phyloP scores from a whole-genome alignment of 2,888 invertebrate species.

The Lottia scabra region DNA sequence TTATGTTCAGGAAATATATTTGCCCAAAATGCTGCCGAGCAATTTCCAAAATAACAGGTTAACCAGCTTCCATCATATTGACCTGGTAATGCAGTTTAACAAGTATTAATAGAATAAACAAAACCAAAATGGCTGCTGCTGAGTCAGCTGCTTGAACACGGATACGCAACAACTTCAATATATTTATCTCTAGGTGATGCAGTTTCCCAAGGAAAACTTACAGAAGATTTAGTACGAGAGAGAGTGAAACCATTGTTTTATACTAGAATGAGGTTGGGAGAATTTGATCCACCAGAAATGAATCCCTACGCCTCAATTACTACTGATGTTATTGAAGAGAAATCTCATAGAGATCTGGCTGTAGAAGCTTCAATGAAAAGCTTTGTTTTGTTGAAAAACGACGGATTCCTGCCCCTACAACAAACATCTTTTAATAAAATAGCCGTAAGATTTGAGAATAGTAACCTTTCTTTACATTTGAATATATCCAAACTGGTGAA shows the following conservation, averaged over 20 bases:
- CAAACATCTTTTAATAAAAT: background rate
- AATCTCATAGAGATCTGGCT: conserved; percentile 35
- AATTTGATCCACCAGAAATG: conserved; percentile 36
- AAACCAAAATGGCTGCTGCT: too few species aligned
- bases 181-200: background rate
- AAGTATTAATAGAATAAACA: too few species aligned
- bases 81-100: too few species aligned
- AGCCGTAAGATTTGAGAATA: background rate
- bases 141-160: too few species aligned
- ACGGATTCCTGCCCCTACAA: background rate
- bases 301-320: conserved; percentile 43
- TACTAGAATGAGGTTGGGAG: conserved; percentile 32
- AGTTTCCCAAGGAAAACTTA: conserved; percentile 6
- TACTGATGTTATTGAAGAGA: conserved; percentile 37
- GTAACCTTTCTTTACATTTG: too few species aligned
- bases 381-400: conserved; percentile 48
- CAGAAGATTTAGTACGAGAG: conserved; percentile 9
- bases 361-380: conserved; percentile 37
- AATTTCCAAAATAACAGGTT: too few species aligned
- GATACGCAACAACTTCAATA: too few species aligned
- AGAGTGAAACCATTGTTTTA: conserved; percentile 28
- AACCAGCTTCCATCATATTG: too few species aligned
- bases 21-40: too few species aligned
- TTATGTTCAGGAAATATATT: too few species aligned
- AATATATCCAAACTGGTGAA: too few species aligned